These are phyloP conservation scores for Apodemus speciosus DNA, from an alignment of 2,113 vertebrate genomes.

Conservation along the genomic window DNA sequence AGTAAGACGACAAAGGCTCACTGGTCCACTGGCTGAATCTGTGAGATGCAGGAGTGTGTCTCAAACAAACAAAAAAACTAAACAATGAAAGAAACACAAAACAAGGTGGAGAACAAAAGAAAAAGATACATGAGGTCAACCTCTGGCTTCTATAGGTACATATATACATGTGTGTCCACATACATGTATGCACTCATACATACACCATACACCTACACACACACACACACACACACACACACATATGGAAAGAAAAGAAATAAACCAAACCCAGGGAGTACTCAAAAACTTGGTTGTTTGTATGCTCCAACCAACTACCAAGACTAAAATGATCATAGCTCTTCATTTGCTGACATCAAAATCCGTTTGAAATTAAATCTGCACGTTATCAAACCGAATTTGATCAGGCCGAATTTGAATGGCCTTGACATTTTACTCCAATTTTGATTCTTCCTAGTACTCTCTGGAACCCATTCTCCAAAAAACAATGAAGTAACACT, in stretches of 20 bases:
- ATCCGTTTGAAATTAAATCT: conserved; percentile 6
- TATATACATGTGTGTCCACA: background rate
- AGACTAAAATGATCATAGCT: background rate
- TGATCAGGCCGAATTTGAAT: background rate
- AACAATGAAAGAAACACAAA: background rate
- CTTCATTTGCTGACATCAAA: conserved; percentile 33
- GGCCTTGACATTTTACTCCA: background rate
- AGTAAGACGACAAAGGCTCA: background rate
- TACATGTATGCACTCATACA: background rate
- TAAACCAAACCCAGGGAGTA: background rate
- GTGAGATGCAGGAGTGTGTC: background rate
- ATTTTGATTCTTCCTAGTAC: background rate
- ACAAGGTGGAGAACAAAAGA: background rate
- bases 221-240: background rate
- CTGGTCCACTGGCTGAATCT: background rate
- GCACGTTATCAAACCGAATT: background rate
- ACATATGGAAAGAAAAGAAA: background rate
- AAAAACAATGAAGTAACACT: background rate
- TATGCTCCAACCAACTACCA: background rate
- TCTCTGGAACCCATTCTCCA: background rate
- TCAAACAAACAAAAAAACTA: background rate
- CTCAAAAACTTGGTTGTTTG: background rate
- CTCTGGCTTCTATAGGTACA: background rate
- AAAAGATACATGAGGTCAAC: background rate
- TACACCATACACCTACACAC: background rate